These are phyloP conservation scores for Parazoanthus darwini DNA, from an alignment of 92 coral and sea anemone species.

Conservation along the genomic window DNA sequence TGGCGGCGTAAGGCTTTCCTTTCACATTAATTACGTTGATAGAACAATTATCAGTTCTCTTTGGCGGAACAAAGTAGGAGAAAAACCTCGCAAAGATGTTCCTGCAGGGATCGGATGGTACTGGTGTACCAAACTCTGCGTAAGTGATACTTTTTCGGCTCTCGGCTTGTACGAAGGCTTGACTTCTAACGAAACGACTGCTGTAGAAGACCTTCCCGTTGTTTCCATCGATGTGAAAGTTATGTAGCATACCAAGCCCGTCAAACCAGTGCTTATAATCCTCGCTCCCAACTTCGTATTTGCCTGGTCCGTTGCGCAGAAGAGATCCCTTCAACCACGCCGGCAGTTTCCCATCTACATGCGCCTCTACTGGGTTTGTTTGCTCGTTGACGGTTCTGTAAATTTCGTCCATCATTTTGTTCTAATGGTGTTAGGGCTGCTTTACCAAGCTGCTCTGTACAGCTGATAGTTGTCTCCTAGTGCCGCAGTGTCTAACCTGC, in stretches of 20 bases:
- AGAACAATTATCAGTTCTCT: constrained; percentile 91
- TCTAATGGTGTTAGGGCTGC: background rate
- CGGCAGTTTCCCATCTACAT: constrained; percentile 75
- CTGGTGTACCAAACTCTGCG: constrained; percentile 95
- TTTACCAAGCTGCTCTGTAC: background rate
- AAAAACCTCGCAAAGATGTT: constrained; percentile 95
- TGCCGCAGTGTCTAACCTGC: background rate
- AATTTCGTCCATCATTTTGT: constrained; percentile 83
- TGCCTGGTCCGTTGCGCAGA: constrained; percentile 94
- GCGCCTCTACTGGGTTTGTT: constrained; percentile 72
- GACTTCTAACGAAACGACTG: constrained; percentile 85
- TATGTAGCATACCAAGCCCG: constrained; percentile 90
- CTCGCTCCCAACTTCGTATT: constrained; percentile 88
- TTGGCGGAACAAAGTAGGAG: constrained; percentile 89
- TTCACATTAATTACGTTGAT: constrained; percentile 71
- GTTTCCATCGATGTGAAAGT: constrained; percentile 67
- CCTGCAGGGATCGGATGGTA: constrained; percentile 95
- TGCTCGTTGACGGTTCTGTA: constrained; percentile 87
- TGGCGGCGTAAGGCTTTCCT: constrained; percentile 85
- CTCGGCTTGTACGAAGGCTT: constrained; percentile 80
- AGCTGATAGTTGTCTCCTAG: background rate
- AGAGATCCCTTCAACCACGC: constrained; percentile 92
- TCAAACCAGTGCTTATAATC: constrained; percentile 98
- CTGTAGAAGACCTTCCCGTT: constrained; percentile 87
- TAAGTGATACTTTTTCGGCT: constrained; percentile 76